phyloP scores from a whole-genome alignment of 2,113 vertebrate genomes.

The Pteruthius melanotis region DNA sequence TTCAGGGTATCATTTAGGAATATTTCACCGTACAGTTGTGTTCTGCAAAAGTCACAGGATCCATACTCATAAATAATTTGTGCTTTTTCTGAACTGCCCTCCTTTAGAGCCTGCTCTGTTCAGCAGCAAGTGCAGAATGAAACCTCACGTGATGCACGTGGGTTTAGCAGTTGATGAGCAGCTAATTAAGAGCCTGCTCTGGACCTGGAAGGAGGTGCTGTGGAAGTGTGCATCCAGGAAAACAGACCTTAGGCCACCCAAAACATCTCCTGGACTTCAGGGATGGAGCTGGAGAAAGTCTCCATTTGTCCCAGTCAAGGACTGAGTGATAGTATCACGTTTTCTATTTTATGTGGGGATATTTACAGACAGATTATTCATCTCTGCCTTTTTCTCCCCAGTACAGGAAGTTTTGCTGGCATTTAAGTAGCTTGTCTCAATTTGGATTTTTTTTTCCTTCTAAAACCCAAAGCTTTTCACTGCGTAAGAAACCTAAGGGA shows the following conservation, averaged over 20 bases:
- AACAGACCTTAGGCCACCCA: background rate
- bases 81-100: background rate
- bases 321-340: background rate
- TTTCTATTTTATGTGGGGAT: background rate
- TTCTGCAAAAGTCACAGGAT: background rate
- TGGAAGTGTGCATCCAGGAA: background rate
- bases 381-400: background rate
- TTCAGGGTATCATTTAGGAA: background rate
- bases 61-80: background rate
- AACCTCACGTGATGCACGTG: background rate
- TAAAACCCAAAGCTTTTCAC: background rate
- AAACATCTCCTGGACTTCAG: background rate
- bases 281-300: background rate
- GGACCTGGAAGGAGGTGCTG: background rate
- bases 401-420: background rate
- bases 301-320: background rate
- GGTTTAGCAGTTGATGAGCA: background rate
- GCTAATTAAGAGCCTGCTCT: background rate
- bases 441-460: background rate
- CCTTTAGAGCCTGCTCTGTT: background rate
- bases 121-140: background rate
- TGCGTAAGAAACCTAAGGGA: background rate
- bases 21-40: background rate
- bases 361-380: background rate
- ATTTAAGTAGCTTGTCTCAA: background rate